Percentiles rank a stretch among this genome's conserved stretches.
Evolutionary conservation across 2,797 vertebrate species (phyloP).

Genomic region (Galaxias olidus): DNA sequence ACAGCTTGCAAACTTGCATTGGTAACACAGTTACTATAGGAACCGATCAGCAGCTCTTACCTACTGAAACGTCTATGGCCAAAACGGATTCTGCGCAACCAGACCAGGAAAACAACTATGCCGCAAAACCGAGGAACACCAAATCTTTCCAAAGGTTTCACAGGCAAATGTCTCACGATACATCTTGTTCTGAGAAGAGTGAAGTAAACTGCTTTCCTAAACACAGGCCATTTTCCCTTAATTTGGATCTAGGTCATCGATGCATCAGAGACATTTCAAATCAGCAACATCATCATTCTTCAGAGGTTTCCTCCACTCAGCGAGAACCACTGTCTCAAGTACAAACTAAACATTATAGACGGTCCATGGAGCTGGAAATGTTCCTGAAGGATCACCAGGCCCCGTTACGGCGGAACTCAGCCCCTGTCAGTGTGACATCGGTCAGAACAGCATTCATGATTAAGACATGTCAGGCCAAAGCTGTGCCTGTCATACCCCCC

Average conservation of each 20-base stretch:
- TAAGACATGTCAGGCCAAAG: slow-evolving; percentile 94
- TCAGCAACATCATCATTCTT: slow-evolving; percentile 60
- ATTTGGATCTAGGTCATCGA: slow-evolving; percentile 80
- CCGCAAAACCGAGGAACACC: slow-evolving; percentile 63
- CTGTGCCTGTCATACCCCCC: slow-evolving; percentile 91
- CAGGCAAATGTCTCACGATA: slow-evolving; percentile 72
- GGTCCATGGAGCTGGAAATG: slow-evolving; percentile 71
- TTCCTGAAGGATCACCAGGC: slow-evolving; percentile 75
- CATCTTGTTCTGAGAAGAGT: slow-evolving; percentile 54
- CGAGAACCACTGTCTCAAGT: slow-evolving; percentile 46
- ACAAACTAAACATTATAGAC: slow-evolving; percentile 47
- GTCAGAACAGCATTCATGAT: slow-evolving; percentile 96
- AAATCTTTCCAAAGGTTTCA: slow-evolving; percentile 63
- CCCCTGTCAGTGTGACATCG: slow-evolving; percentile 91
- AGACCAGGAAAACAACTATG: slow-evolving; percentile 49
- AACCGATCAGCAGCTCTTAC: slow-evolving; percentile 39
- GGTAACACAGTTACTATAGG: slow-evolving; percentile 54
- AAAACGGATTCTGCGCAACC: slow-evolving; percentile 43
- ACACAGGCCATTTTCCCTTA: slow-evolving; percentile 88
- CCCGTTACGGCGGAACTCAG: slow-evolving; percentile 90
- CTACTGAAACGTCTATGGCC: slow-evolving; percentile 29
- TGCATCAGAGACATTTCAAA: slow-evolving; percentile 78
- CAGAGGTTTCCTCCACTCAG: slow-evolving; percentile 53
- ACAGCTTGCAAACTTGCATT: slow-evolving; percentile 35
- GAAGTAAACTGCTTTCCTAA: slow-evolving; percentile 62